Evolutionary conservation across 2,113 vertebrate species (phyloP), one percentile per base, ranked within the genome.

Genomic region (Esox niger): DNA sequence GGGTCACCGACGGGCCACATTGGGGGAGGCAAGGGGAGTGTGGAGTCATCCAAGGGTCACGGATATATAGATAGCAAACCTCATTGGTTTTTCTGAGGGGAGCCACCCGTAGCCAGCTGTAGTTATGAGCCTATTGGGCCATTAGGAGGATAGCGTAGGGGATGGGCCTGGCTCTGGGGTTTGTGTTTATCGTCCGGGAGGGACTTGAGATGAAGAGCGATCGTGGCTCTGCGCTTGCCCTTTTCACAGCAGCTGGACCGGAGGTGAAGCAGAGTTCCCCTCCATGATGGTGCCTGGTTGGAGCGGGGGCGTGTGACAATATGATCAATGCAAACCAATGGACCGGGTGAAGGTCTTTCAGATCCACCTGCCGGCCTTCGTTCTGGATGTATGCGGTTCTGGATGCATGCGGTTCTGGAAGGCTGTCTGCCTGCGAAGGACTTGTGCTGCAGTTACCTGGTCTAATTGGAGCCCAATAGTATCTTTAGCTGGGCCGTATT

Each of bases 1-100:
- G 88, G 90, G 81, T 86, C 91, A 91, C 85, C 88, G 88, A 83
- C 86, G 83, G 91, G 91, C 89, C 91, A 91, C 60, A 63, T 74
- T 35, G 81, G 87, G 87, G 89, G 82, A 85, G 86, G 59, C 70
- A 67, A 77, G 79, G 81, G 83, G 79, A 73, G 87, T 84, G 83
- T 0, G 69, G 82, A 91, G 89, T 93, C 91, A 93, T 82, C 86
- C 67, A 79, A 72, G 80, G 91, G 91, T 89, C 91, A 92, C 60
- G 77, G 88, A 88, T 86, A 83, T 86, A 89, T 89, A 79, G 83
- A 87, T 85, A 82, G 85, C 80, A 88, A 89, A 88, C 80, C 83
- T 91, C 84, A 90, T 89, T 84, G 88, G 80, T 78, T 88, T 52
- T 85, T 82, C 86, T 78, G 79, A 87, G 86, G 1, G 13, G 38